phyloP scores from a whole-genome alignment of 2,113 vertebrate species.

The Nanger granti region DNA sequence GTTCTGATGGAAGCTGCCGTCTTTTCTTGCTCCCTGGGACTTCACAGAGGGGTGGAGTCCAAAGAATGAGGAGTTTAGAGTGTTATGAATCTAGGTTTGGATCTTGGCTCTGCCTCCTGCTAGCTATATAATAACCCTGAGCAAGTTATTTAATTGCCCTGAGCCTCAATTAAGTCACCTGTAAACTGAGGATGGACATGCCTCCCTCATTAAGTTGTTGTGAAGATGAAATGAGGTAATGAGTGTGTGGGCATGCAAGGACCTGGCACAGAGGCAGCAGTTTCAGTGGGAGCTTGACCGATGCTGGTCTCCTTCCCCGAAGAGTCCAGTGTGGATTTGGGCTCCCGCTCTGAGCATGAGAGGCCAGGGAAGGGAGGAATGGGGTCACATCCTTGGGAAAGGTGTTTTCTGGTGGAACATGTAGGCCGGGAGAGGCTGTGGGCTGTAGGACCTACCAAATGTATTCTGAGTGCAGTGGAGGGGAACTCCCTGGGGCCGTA shows the following conservation, averaged over 20 bases:
- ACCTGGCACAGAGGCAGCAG: not conserved
- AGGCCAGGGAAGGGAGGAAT: not conserved
- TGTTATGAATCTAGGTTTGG: not conserved
- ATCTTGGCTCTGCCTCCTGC: constrained; percentile 41
- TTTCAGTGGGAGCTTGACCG: constrained; percentile 23
- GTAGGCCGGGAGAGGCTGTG: constrained; percentile 32
- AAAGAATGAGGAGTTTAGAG: not conserved
- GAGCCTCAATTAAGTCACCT: constrained; percentile 55
- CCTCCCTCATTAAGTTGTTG: constrained; percentile 54
- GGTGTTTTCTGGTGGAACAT: constrained; percentile 33
- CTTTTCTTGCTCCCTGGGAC: not conserved
- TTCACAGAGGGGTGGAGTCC: not conserved
- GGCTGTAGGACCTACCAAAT: constrained; percentile 51
- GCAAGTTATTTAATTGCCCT: constrained; percentile 49
- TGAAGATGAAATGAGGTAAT: constrained; percentile 60
- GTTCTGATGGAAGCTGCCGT: not conserved
- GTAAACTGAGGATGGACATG: not conserved
- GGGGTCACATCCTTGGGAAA: not conserved
- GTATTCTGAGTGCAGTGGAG: constrained; percentile 57
- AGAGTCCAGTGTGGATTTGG: not conserved
- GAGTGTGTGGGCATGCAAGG: not conserved
- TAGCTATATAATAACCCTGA: constrained; percentile 30
- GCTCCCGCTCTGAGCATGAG: not conserved
- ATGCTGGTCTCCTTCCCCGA: not conserved
- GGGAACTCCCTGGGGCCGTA: constrained; percentile 14